Evolutionary conservation across 2,888 invertebrate species (phyloP).

Genomic region (Caenorhabditis sp.): DNA sequence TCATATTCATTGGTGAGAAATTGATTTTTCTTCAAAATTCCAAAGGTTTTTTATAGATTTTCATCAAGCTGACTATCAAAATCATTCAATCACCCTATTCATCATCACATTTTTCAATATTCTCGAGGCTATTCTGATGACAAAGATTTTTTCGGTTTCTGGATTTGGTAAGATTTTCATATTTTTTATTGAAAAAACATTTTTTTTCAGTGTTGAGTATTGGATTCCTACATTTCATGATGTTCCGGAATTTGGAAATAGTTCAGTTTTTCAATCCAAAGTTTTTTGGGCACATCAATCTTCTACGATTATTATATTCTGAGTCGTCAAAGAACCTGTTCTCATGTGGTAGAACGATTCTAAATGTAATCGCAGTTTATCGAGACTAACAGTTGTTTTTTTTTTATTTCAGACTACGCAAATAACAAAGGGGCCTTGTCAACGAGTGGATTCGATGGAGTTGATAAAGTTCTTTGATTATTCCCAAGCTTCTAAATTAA

Average conservation of each 20-base stretch:
- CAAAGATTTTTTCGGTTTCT: slow-evolving; percentile 1
- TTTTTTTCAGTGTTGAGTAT: not conserved
- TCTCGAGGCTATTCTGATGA: slow-evolving; percentile 3
- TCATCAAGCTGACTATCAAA: slow-evolving; percentile 6
- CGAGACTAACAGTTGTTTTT: no score
- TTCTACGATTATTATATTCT: not conserved
- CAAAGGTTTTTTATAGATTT: slow-evolving; percentile 16
- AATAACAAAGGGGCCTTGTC: slow-evolving; percentile 36
- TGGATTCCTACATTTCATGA: not conserved
- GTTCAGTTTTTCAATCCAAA: not conserved
- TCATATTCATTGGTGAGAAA: slow-evolving; percentile 16
- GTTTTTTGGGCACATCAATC: not conserved
- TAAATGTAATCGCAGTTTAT: slow-evolving; percentile 31
- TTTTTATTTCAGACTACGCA: slow-evolving; percentile 31
- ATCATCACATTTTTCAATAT: slow-evolving; percentile 8
- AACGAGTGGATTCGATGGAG: slow-evolving; percentile 19
- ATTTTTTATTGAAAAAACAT: not conserved
- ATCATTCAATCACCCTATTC: slow-evolving; percentile 1
- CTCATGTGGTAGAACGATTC: slow-evolving; percentile 26
- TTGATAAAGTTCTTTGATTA: slow-evolving; percentile 19
- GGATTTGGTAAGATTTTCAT: slow-evolving; percentile 24
- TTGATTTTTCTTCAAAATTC: not conserved
- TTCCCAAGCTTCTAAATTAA: slow-evolving; percentile 5
- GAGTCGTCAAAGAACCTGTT: slow-evolving; percentile 3
- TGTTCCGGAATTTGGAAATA: slow-evolving; percentile 19